phyloP scores from a whole-genome alignment of 2,113 vertebrate species.

The Aramus guarauna region DNA sequence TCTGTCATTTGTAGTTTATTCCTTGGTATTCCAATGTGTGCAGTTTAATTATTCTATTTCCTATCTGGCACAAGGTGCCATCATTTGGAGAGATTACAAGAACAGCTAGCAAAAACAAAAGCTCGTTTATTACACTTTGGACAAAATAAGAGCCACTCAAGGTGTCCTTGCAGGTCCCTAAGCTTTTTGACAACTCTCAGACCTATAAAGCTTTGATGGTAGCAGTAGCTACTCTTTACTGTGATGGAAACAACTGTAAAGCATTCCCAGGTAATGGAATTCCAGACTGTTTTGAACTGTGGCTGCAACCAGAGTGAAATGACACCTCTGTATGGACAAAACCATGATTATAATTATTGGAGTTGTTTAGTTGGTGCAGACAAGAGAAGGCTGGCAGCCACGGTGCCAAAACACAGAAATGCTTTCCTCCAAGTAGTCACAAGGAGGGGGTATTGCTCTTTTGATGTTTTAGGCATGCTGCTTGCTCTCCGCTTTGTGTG shows the following conservation, averaged over 20 bases:
- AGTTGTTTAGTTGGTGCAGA: neutral
- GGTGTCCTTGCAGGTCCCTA: neutral
- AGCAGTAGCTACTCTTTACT: neutral
- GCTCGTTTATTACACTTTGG: neutral
- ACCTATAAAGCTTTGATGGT: neutral
- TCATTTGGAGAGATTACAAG: neutral
- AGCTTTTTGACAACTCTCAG: neutral
- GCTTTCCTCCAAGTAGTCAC: slow-evolving; percentile 10
- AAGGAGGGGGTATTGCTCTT: slow-evolving; percentile 47
- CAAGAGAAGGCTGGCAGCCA: neutral
- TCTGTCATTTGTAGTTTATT: neutral
- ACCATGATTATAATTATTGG: fast-evolving
- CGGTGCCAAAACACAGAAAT: fast-evolving
- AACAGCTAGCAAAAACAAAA: neutral
- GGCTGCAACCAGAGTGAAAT: neutral
- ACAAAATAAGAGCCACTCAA: neutral
- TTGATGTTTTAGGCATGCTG: neutral
- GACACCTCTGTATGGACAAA: neutral
- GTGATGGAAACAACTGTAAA: neutral
- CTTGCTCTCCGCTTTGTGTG: neutral
- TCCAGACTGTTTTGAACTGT: neutral
- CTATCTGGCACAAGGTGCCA: neutral
- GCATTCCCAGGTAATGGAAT: neutral
- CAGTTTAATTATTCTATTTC: neutral
- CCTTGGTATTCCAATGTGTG: neutral